Base-by-base conservation (phyloP, 2,113 vertebrate genomes). In the Psammodynastes pulverulentus region DNA sequence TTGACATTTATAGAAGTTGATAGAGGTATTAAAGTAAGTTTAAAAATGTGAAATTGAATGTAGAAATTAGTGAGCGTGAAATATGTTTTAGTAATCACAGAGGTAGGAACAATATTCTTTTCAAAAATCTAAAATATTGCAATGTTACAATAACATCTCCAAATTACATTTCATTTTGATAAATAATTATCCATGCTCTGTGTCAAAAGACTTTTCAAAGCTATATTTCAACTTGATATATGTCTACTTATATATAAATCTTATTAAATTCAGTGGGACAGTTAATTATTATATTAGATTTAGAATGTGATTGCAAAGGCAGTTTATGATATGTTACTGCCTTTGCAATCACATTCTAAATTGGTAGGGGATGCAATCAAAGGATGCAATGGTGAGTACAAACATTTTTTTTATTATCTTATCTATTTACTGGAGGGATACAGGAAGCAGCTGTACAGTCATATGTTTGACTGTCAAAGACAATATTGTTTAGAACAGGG, bases 141-240 rank as follows among this genome's bases (percentile, higher is more conserved):
- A 19, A 0, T 0, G 48, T 10, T 58, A 49, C 5, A 21, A 0
- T 0, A 48, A n/a, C 6, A 12, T 43, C 90, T 51, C 12, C 91
- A 84, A 15, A 58, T 0, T 39, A 3, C 4, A 2, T 93, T 23
- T 85, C 34, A 43, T 67, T 67, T 49, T 91, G n/a, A 53, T 19
- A 48, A 72, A 56, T 23, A 91, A 29, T 2, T 8, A 9, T 43
- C 43, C 46, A 9, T 48, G 26, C 9, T 23, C 10, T 54, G 84
- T 56, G 39, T 13, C 23, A 29, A 86, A 84, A 54, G 34, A 45
- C 49, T 9, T 34, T 84, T 45, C 24, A 84, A 51, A 79, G 17
- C 48, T 52, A 21, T n/a, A 19, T 29, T 17, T 8, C 6, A 51
- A 87, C 34, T 49, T 9, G 19, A 53, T 53, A 53, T 49, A 21